Evolutionary conservation across 2,888 invertebrate species (phyloP).

Genomic region (Pseudanteris insignis): DNA sequence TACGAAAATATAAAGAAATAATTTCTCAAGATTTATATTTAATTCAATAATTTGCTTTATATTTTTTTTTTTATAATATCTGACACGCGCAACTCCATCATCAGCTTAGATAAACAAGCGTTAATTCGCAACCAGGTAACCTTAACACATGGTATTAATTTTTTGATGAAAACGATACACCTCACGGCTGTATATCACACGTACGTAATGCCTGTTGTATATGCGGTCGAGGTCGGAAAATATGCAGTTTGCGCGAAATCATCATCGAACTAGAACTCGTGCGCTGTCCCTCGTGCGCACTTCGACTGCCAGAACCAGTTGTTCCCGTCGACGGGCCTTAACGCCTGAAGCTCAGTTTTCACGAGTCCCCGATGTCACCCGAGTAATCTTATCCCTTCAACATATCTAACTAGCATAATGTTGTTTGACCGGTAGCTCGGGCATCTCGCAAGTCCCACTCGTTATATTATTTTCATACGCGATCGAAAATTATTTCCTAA

Average conservation of each 20-base stretch:
- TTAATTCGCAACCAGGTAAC: too few relatives aligned
- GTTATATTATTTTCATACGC: conserved; percentile 43
- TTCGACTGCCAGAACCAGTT: conserved; percentile 34
- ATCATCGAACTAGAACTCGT: conserved; percentile 11
- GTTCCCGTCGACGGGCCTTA: conserved; percentile 47
- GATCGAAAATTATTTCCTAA: conserved; percentile 21
- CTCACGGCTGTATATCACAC: too few relatives aligned
- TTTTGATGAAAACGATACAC: too few relatives aligned
- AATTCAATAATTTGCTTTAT: too few relatives aligned
- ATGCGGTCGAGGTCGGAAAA: too few relatives aligned
- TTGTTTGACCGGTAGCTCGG: conserved; percentile 55
- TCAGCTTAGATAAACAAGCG: too few relatives aligned
- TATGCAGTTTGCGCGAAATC: conserved; percentile 16
- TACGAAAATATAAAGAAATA: too few relatives aligned
- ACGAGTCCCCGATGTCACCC: conserved; percentile 57
- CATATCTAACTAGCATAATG: conserved; percentile 53
- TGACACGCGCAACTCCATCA: too few relatives aligned
- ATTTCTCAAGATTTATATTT: too few relatives aligned
- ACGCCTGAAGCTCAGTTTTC: conserved; percentile 55
- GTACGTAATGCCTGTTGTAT: too few relatives aligned
- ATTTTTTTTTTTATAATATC: too few relatives aligned
- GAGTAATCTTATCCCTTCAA: conserved; percentile 56
- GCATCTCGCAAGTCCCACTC: conserved; percentile 47
- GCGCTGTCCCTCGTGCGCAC: conserved; percentile 1
- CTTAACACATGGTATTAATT: too few relatives aligned